phyloP scores from a whole-genome alignment of 2,113 vertebrate species.

The Macquaria ambigua region DNA sequence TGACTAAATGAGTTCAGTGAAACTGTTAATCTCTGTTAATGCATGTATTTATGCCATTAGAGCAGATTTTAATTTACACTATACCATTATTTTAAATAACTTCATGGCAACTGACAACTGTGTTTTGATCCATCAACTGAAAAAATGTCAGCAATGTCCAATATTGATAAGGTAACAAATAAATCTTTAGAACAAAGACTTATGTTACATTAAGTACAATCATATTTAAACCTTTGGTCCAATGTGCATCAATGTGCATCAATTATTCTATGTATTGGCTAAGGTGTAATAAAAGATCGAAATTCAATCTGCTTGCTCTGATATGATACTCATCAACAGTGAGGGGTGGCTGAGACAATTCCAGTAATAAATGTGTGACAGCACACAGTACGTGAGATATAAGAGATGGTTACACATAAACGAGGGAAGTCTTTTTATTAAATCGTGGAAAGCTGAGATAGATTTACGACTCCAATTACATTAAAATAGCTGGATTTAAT shows the following conservation, averaged over 20 bases:
- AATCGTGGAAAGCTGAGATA: slow-evolving; percentile 7
- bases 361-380: slow-evolving; percentile 18
- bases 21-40: background rate
- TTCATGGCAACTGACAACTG: background rate
- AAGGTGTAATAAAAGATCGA: slow-evolving; percentile 15
- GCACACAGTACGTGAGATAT: slow-evolving; percentile 2
- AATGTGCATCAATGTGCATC: background rate
- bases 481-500: slow-evolving; percentile 3
- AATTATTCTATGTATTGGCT: background rate
- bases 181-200: background rate
- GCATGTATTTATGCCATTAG: background rate
- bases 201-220: background rate
- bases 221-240: background rate
- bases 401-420: slow-evolving; percentile 26
- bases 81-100: background rate
- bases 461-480: slow-evolving; percentile 23
- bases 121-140: background rate
- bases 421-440: slow-evolving; percentile 15
- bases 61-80: background rate
- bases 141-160: background rate
- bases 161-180: background rate
- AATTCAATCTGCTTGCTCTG: slow-evolving; percentile 14
- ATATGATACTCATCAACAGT: slow-evolving; percentile 32
- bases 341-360: slow-evolving; percentile 18
- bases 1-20: background rate